phyloP scores from a whole-genome alignment of 2,797 vertebrate genomes.

The Coccyzus lansbergi region DNA sequence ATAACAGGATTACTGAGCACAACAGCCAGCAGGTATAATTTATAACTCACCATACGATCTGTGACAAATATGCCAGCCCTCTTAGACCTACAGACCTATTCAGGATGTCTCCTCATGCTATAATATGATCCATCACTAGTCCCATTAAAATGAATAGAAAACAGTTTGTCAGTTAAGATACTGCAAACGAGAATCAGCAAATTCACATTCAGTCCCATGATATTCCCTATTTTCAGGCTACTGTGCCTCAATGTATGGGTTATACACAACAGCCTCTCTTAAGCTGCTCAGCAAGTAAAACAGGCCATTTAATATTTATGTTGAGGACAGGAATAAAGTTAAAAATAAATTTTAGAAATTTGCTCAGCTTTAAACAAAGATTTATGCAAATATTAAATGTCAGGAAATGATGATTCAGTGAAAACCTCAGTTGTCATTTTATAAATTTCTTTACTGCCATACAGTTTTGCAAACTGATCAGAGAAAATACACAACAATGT shows the following conservation, averaged over 20 bases:
- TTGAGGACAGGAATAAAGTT: not conserved
- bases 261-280: not conserved
- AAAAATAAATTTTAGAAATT: not conserved
- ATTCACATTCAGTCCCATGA: not conserved
- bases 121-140: not conserved
- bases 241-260: not conserved
- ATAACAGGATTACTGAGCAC: not conserved
- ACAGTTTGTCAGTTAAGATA: not conserved
- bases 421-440: not conserved
- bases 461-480: constrained; percentile 14
- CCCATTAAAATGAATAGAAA: not conserved
- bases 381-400: not conserved
- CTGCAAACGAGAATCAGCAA: not conserved
- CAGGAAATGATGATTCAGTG: not conserved
- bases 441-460: not conserved
- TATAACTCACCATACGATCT: not conserved
- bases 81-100: not conserved
- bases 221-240: not conserved
- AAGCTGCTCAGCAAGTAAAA: not conserved
- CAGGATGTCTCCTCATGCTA: not conserved
- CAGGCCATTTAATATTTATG: not conserved
- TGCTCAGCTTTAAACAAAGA: not conserved
- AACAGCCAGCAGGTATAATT: not conserved
- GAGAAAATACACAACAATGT: not conserved
- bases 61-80: not conserved